Base-by-base conservation (phyloP, 2,797 vertebrate species). In the Hapalemur alaotrensis region DNA sequence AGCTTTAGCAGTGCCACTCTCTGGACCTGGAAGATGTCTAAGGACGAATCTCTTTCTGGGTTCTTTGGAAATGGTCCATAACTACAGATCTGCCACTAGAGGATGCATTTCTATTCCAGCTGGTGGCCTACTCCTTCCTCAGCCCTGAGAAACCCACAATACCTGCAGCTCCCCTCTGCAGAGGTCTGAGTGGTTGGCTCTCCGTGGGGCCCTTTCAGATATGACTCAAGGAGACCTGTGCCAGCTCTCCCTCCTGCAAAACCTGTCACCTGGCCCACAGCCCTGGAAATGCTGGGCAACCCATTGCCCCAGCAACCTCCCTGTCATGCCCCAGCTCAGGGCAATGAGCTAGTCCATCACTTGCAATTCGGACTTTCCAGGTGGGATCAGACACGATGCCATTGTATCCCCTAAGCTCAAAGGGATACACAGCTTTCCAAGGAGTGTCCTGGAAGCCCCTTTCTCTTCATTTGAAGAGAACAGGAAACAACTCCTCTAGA, bases 181-280 rank as follows among this genome's bases (percentile, higher is more conserved):
- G 28, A 38, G 10, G n/a, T 83, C 79, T 35, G 38, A 90, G 46
- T 32, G 14, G 22, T 30, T 18, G 11, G 23, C 20, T 14, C 23
- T 69, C 79, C 63, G 25, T 23, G 52, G 65, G 61, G n/a, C 46
- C 52, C 52, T 50, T 38, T 80, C 28, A 48, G 23, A 43, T 4
- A n/a, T 11, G 61, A 83, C n/a, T 13, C 32, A 13, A 75, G 73
- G 61, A 92, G 28, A 76, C n/a, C 43, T 43, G 8, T 3, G 35
- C 20, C 35, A 35, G 35, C 22, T 75, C 1, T 73, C 63, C 59
- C 48, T 80, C 72, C 20, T 50, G 43, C 20, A 17, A 28, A 10
- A 10, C n/a, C 15, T 0, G 0, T 69, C 17, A n/a, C 25, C 57
- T 41, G 52, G 22, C 9, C 13, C 0, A 23, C 3, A 43, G 48